Evolutionary conservation across 1,140 invertebrate genomes (phyloP), one percentile per base, ranked within the genome.

Genomic region (Chionoecetes opilio): DNA sequence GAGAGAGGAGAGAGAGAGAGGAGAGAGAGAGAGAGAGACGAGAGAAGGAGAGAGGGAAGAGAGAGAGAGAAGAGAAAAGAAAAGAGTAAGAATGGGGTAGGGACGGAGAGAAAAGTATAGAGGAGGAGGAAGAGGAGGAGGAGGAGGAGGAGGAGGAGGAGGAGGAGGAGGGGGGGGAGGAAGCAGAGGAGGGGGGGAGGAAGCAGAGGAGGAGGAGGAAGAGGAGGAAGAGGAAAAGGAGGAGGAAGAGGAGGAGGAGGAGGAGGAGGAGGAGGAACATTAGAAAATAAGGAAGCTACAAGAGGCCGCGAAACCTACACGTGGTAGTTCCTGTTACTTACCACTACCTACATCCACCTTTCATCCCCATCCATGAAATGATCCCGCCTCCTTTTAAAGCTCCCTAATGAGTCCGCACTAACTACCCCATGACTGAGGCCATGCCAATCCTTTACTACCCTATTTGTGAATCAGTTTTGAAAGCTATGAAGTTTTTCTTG

Each of bases 211-310:
- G 53, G 31, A 32, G 90, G 53, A n/a, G 89, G 85, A 87, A 32
- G 37, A 38, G 37, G 85, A 87, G 85, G 37, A 87, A 17, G 85
- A 87, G 85, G 34, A n/a, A n/a, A n/a, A 75, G 53, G 53, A 75
- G 38, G 53, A 34, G 53, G 31, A 32, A 46, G 53, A n/a, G 89
- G 85, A 87, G 85, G 37, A 38, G 37, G 85, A 87, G 85, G 37
- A 87, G 34, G 85, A 87, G 85, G 34, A 75, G 53, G 53, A 75
- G 38, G 53, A 34, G 53, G 31, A 32, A 46, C 31, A n/a, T n/a
- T n/a, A 46, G 85, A 87, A 32, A 26, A 38, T 21, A 32, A 87
- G 85, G 37, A 87, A 17, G 85, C n/a, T n/a, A n/a, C n/a, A n/a
- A n/a, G n/a, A n/a, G n/a, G n/a, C n/a, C n/a, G n/a, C n/a, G n/a